These are phyloP conservation scores for Hermetia illucens DNA, from an alignment of 1,140 invertebrate genomes.

Conservation along the genomic window DNA sequence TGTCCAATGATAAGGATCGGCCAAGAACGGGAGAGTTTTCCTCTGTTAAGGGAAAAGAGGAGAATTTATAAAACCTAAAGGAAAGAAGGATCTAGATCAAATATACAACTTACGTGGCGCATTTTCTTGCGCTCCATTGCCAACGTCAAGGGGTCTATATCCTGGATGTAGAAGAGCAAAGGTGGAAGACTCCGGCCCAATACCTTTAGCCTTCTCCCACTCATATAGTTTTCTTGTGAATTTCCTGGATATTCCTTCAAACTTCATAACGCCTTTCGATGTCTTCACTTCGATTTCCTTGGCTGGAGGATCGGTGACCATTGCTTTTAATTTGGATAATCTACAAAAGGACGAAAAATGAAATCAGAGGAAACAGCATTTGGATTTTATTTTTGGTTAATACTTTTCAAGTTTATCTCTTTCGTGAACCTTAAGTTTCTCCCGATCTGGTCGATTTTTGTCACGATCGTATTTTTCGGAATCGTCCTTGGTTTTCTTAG, in stretches of 20 bases:
- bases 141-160: conserved; percentile 29
- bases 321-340: conserved; percentile 44
- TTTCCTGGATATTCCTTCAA: conserved; percentile 72
- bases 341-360: conserved; percentile 22
- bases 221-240: conserved; percentile 80
- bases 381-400: not conserved
- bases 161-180: conserved; percentile 55
- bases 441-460: not conserved
- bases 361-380: not conserved
- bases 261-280: conserved; percentile 63
- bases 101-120: conserved; percentile 12
- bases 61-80: conserved; percentile 4
- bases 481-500: conserved; percentile 15
- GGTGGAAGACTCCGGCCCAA: conserved; percentile 64
- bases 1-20: conserved; percentile 57
- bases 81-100: not conserved
- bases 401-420: conserved; percentile 19
- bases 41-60: conserved; percentile 9
- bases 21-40: conserved; percentile 32
- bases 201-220: conserved; percentile 75
- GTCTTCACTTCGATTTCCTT: conserved; percentile 67
- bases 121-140: conserved; percentile 20
- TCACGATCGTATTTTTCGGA: conserved; percentile 18
- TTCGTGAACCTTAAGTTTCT: conserved; percentile 15
- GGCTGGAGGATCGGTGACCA: conserved; percentile 36